These are phyloP conservation scores for Trinorchestia longiramus DNA, from an alignment of 1,140 invertebrate species.

Conservation along the genomic window DNA sequence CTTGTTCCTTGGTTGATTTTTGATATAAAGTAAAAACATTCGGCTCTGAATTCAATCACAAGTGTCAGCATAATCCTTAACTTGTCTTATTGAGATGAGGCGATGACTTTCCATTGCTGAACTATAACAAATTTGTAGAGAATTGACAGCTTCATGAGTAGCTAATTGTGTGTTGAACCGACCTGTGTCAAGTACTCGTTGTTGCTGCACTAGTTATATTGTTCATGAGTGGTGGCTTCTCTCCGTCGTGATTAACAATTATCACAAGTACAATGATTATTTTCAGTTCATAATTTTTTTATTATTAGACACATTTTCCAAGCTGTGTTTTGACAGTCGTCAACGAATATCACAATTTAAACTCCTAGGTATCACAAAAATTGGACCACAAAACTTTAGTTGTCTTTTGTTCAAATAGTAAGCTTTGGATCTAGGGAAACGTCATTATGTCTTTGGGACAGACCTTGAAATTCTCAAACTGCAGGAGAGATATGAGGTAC, in stretches of 20 bases:
- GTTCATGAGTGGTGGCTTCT: too few species aligned
- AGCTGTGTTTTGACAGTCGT: background rate
- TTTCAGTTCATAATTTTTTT: background rate
- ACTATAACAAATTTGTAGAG: background rate
- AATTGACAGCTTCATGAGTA: too few species aligned
- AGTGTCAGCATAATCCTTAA: background rate
- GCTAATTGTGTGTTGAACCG: too few species aligned
- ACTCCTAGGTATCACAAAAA: background rate
- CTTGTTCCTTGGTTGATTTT: background rate
- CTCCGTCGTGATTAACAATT: too few species aligned
- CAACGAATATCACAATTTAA: background rate
- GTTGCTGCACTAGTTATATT: too few species aligned
- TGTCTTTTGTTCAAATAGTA: background rate
- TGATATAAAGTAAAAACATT: background rate
- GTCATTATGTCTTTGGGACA: background rate
- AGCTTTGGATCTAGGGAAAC: background rate
- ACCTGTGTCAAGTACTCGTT: too few species aligned
- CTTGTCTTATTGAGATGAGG: background rate
- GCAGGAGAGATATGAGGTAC: background rate
- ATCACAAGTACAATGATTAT: too few species aligned
- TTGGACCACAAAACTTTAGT: background rate
- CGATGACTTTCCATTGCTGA: background rate
- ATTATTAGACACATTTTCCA: background rate
- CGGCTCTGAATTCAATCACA: background rate
- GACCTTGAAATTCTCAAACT: background rate